Evolutionary conservation across 2,113 vertebrate genomes (phyloP), one percentile per base, ranked within the genome.

Genomic region (Talpa occidentalis): DNA sequence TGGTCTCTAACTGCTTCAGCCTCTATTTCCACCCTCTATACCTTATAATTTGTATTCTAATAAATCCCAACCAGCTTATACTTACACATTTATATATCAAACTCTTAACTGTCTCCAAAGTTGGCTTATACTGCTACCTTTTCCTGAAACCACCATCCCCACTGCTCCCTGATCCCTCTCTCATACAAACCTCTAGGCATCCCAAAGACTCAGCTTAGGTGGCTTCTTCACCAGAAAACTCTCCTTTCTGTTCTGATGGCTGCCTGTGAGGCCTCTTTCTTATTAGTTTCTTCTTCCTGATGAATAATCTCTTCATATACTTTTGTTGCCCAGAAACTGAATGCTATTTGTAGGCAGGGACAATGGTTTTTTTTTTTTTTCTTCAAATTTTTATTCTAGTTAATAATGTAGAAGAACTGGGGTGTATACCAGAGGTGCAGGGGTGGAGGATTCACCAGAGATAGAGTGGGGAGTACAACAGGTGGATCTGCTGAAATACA

Each of bases 131-230:
- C 15, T 11, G 30, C 82, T 37, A 9, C 52, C 22, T 84, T 28
- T 54, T 32, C 44, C 59, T 37, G 49, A 88, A 52, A 77, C 14
- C 47, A 78, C 6, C 3, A 10, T 52, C 32, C 19, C 5, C 24
- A 6, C 4, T 16, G 14, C 9, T 4, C 30, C 4, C 30, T 12
- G 2, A 1, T 49, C 11, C 35, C 3, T 22, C 11, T 12, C 11
- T 3, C 16, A 17, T 66, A 78, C 16, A 83, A 42, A 40, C 59
- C 22, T 59, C 5, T 37, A 30, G 24, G 62, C 32, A 15, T 19
- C 81, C 37, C 30, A 37, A 77, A 66, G 24, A 85, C 66, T 49
- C 49, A 44, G 35, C 24, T 17, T 52, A 54, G 44, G 15, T 69
- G 56, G 17, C 54, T 60, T 86, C 35, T 83, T 84, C 12, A n/a